phyloP scores from a whole-genome alignment of 2,113 vertebrate genomes.

The Marmota monax region DNA sequence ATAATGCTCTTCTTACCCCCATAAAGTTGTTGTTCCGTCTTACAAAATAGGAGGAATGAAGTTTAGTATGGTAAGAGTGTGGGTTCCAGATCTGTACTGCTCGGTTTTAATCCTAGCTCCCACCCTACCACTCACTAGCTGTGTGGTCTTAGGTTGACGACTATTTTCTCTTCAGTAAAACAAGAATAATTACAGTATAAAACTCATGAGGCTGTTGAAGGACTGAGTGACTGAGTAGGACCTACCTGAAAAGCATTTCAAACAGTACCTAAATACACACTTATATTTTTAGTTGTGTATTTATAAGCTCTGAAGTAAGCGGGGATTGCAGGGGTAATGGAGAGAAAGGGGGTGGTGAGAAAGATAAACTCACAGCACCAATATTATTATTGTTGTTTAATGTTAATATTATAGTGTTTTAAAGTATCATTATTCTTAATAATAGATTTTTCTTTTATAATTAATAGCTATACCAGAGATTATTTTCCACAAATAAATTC shows the following conservation, averaged over 20 bases:
- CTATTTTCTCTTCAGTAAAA: constrained; percentile 3
- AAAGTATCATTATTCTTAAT: background rate
- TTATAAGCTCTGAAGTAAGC: constrained; percentile 31
- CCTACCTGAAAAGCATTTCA: background rate
- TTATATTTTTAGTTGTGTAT: background rate
- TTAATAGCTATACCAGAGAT: background rate
- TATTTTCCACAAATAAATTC: constrained; percentile 51
- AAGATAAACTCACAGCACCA: background rate
- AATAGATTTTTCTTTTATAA: background rate
- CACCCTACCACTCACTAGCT: background rate
- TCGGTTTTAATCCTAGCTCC: constrained; percentile 4
- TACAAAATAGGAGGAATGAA: background rate
- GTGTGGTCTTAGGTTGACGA: background rate
- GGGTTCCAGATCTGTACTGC: background rate
- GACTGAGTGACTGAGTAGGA: background rate
- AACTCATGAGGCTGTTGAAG: background rate
- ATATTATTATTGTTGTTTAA: background rate
- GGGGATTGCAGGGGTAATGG: background rate
- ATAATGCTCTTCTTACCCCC: background rate
- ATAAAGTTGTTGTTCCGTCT: background rate
- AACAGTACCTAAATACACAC: background rate
- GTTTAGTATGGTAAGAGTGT: background rate
- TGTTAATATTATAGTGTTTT: background rate
- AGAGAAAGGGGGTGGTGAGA: background rate
- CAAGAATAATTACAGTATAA: background rate